Percentiles rank a stretch among this genome's conserved stretches.
These are phyloP conservation scores for Myotis brandtii DNA, from an alignment of 2,113 vertebrate genomes.

Conservation along the genomic window DNA sequence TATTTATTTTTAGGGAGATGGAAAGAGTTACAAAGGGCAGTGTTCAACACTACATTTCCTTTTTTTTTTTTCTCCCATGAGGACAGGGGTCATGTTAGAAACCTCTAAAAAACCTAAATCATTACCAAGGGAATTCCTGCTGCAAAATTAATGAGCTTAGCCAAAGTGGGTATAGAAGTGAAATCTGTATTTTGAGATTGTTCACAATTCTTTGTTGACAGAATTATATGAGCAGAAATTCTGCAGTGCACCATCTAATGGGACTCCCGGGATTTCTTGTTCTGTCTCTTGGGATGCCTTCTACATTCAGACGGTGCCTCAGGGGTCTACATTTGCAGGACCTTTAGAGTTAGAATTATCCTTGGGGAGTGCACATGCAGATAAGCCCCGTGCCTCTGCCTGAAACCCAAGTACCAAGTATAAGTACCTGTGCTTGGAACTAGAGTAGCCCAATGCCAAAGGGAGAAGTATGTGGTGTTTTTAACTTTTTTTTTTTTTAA, in stretches of 20 bases:
- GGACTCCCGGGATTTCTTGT: not conserved
- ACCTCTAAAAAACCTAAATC: not conserved
- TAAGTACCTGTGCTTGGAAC: not conserved
- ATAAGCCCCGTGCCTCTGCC: not conserved
- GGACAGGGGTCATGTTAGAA: not conserved
- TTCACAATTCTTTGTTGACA: not conserved
- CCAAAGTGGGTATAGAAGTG: not conserved
- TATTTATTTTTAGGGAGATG: slow-evolving; percentile 46
- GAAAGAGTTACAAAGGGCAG: not conserved
- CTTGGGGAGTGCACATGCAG: not conserved
- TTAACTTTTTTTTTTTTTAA: not conserved
- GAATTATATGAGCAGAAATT: not conserved
- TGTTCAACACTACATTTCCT: not conserved
- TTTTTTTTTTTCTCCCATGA: not conserved
- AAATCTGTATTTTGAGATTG: not conserved
- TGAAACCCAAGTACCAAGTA: not conserved
- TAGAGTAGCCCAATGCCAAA: not conserved
- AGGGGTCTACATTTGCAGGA: not conserved
- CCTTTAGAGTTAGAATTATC: not conserved
- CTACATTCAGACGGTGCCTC: not conserved
- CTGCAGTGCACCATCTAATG: not conserved
- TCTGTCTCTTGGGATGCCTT: not conserved
- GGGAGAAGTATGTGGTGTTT: not conserved
- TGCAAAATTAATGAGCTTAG: not conserved
- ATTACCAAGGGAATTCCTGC: not conserved